Percentiles rank a stretch among this genome's conserved stretches.
These are phyloP conservation scores for Petaurus breviceps DNA, from an alignment of 2,113 vertebrate species.

Conservation along the genomic window DNA sequence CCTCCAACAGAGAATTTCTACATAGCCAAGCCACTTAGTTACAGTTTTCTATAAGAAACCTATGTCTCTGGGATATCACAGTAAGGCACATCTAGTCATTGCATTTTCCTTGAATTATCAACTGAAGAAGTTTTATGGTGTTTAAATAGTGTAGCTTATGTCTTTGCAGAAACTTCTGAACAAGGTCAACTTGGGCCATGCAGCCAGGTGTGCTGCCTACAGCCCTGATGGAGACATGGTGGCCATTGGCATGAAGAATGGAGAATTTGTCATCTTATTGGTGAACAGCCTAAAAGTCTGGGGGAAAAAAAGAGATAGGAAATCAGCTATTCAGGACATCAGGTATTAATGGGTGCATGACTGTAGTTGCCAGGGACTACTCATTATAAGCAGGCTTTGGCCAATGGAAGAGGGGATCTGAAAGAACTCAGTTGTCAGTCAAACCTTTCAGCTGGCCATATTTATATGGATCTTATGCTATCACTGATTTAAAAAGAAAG, in stretches of 20 bases:
- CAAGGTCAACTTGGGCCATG: constrained; percentile 94
- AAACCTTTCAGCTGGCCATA: not conserved
- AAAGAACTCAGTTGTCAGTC: not conserved
- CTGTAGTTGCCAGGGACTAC: not conserved
- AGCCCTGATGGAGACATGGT: constrained; percentile 97
- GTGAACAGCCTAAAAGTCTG: constrained; percentile 96
- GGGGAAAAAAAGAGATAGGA: constrained; percentile 97
- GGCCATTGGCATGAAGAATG: constrained; percentile 96
- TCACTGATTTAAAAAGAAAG: not conserved
- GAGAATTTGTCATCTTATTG: constrained; percentile 94
- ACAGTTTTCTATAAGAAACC: not conserved
- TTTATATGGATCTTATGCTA: not conserved
- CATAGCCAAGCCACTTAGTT: rapidly evolving
- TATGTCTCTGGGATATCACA: not conserved
- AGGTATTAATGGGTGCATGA: constrained; percentile 81
- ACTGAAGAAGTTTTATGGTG: not conserved
- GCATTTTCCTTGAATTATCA: not conserved
- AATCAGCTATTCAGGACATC: constrained; percentile 94
- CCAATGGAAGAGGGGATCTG: not conserved
- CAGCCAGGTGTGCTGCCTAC: constrained; percentile 91
- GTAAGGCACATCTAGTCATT: not conserved
- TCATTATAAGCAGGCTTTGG: not conserved
- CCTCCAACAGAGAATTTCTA: not conserved
- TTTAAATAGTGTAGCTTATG: not conserved
- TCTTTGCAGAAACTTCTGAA: constrained; percentile 93